Evolutionary conservation across 2,888 invertebrate species (phyloP), one percentile per base, ranked within the genome.

Genomic region (Abrostola triplasia): DNA sequence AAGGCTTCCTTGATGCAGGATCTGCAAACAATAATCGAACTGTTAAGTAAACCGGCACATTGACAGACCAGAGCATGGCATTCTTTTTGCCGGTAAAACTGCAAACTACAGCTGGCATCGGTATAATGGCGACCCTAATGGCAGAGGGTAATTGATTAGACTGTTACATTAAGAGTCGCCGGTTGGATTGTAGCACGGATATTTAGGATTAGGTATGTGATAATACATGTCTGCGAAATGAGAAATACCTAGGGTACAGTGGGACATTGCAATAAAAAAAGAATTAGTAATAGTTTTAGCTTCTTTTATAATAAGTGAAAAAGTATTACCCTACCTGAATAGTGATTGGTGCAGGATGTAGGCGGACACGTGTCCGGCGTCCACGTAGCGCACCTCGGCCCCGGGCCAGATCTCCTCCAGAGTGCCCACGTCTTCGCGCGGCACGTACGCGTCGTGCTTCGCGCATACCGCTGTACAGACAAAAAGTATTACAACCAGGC

Each of bases 321-420:
- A 12, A 38, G 12, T 0, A 37, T 13, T 36, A 8, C 5, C 13
- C 54, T 93, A 98, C 98, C 98, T 97, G 93, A 99, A 99, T 35
- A 97, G 93, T 81, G 97, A 97, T 87, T 98, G 97, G 87, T 98
- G 97, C 81, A 98, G 95, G 56, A 99, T 95, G 87, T 98, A 98
- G 0, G 98, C 98, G 77, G 97, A 96, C 5, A 99, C 97, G 89
- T 99, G 99, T 0, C 98, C 98, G 5, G 98, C 97, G 88, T 98
- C 96, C 13, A 99, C 95, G 87, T 97, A 98, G 63, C 98, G 96
- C 50, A 99, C 96, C 88, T 98, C 98, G 4, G 97, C 97, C 2
- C 98, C 98, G 0, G 98, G 98, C 99, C 99, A 99, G 79, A 99
- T 96, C 82, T 98, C 97, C 80, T 97, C 97, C 52, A 99, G 94